A percentile compares a stretch with the other conserved stretches of the same genome.
phyloP scores from a whole-genome alignment of 64 coral and sea anemone genomes.

The Montipora foliosa region DNA sequence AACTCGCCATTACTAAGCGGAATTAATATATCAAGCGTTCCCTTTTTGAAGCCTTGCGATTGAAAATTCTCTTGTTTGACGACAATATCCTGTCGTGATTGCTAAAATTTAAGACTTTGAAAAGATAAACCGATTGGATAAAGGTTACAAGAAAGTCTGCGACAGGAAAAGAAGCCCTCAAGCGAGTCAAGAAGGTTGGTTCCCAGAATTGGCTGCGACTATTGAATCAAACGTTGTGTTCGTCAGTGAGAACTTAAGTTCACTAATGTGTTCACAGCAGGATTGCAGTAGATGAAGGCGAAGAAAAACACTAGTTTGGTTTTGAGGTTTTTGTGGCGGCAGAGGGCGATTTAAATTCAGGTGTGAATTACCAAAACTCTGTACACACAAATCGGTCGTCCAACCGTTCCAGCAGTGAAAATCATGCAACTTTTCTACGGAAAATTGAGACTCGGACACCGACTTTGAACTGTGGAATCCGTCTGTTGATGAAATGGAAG shows the following conservation, averaged over 20 bases:
- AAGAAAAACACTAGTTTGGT: not conserved
- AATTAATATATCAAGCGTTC: slow-evolving; percentile 20
- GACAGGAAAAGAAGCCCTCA: not conserved
- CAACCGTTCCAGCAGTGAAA: too few species aligned
- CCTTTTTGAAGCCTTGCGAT: slow-evolving; percentile 21
- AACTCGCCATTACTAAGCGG: slow-evolving; percentile 25
- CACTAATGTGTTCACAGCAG: not conserved
- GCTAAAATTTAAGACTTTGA: not conserved
- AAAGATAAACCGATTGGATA: not conserved
- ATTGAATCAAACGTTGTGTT: not conserved
- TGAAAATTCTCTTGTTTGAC: not conserved
- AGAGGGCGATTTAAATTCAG: too few species aligned
- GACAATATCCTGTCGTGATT: not conserved
- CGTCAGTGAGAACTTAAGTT: not conserved
- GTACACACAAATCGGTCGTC: not conserved
- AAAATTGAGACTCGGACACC: not conserved
- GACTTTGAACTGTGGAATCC: not conserved
- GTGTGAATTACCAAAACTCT: not conserved
- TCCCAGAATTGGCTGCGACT: not conserved
- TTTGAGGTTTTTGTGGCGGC: not conserved
- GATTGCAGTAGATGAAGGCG: not conserved
- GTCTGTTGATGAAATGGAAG: slow-evolving; percentile 11
- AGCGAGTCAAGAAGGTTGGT: not conserved
- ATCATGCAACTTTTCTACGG: not conserved
- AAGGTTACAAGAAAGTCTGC: not conserved